Evolutionary conservation across 2,797 vertebrate genomes (phyloP), one percentile per base, ranked within the genome.

Genomic region (Urosaurus nigricauda): DNA sequence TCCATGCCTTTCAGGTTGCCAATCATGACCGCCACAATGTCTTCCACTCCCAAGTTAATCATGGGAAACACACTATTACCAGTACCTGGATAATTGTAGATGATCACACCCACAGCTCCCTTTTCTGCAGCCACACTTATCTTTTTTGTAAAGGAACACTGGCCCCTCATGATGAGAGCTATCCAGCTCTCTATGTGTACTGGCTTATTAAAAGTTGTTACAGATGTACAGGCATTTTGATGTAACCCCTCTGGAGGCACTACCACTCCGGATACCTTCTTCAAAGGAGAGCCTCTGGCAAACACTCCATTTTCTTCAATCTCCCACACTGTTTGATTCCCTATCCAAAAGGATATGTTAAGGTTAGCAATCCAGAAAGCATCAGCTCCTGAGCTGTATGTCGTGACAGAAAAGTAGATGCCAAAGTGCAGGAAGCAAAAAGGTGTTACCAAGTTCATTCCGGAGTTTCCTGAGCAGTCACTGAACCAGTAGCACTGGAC

Each of bases 301-400:
- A 93, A 95, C 16, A 94, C 79, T 43, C 91, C 91, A 1, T 68
- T 86, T 58, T 93, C 87, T 21, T 90, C 90, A n/a, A 89, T 32
- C 65, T 96, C 92, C 77, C 92, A 95, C 75, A 87, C 16, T 4
- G 94, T 91, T 9, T 40, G 93, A 75, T 94, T 94, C 51, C 89
- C 90, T 1, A 89, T 73, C 0, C 90, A 91, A 88, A 95, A 94
- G 0, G 95, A 95, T 88, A 96, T 81, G 70, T 94, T 96, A 92
- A 94, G 93, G 71, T 92, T 94, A 13, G 95, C 93, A 12, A 91
- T 86, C 95, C 94, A 93, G 65, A 94, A 65, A 9, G 86, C 90
- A 1, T 40, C 68, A 0, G 92, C 87, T 71, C 24, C 32, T 16
- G 88, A 94, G 43, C 80, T 89, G 40, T 89, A 90, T 83, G 89